Base-by-base conservation (phyloP, 1,140 invertebrate genomes). In the Forficula auricularia region DNA sequence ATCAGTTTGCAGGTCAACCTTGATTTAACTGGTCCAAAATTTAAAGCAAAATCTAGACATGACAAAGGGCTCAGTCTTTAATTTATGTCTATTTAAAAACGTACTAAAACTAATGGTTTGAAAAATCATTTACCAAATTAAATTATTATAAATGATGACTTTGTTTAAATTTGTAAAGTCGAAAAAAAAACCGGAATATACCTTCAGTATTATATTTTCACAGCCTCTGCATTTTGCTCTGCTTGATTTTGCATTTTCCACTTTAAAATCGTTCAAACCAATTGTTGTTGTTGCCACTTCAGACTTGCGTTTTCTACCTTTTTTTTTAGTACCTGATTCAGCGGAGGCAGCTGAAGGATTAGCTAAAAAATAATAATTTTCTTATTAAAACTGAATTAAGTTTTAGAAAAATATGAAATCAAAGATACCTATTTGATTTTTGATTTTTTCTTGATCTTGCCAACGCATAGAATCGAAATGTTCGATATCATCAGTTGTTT, bases 201-300 rank as follows among this genome's bases (percentile, higher is more conserved):
- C 77, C 67, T 84, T 92, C 16, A 73, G 62, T 54, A 98, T 95
- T 55, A 80, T 86, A 45, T 78, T 73, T 50, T 87, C 76, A 64
- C 92, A 98, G 0, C 77, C 82, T 50, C 72, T 68, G 54, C 92
- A 98, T 16, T 62, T 70, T 31, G 88, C 76, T 44, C 79, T 66
- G 42, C 71, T 76, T 4, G 85, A 88, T 60, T 92, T 94, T 0
- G 92, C 77, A 65, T 95, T 92, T 55, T 95, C 87, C 9, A 88
- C 68, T 27, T 54, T 62, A 55, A 79, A 94, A 59, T 92, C 83
- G 47, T 70, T 68, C 4, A 72, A 52, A 33, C 57, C 65, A 8
- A 53, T 52, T 22, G 51, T 53, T 27, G 52, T 50, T 3, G 50
- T 46, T 22, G 48, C 47, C 16, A 50, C 57, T 6, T 27, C 66